Base-by-base conservation (phyloP, 2,888 invertebrate genomes). In the Caenorhabditis afra region DNA sequence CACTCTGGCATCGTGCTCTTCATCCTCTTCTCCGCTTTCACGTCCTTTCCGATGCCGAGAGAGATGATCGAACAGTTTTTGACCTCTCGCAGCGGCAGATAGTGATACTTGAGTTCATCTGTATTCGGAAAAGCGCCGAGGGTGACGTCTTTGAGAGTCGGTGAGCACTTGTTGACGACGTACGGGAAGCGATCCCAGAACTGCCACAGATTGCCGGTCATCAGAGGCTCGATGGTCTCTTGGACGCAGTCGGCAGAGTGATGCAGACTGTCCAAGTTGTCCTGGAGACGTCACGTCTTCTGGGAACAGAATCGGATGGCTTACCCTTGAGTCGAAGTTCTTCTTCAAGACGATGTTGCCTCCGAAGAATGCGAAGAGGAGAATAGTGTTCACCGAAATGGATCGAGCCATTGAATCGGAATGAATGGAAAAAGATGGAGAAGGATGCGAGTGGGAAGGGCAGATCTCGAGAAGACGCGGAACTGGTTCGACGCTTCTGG, bases 21-120 rank as follows among this genome's bases (percentile, higher is more conserved):
- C 84, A 84, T 84, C 10, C 47, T 41, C 66, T 71, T 77, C 53
- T 84, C 84, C 11, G 84, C 82, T 44, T 79, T 78, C 18, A 84
- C 82, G 66, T 84, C 84, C 49, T 82, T 84, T 35, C 84, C 84
- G 22, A 84, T 80, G 37, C 84, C 84, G 11, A 84, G 65, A 2
- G 84, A 84, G 14, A 84, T 55, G n/a, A 84, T 71, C 0, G 79
- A 71, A 39, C 83, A 84, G 16, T 73, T 66, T 12, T 55, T 49
- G 1, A 66, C 18, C 12, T 55, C 50, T 12, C 39, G 47, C 11
- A 75, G 45, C 4, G 83, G 83, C 58, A 82, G 66, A 41, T 73
- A 73, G 62, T 84, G 83, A 37, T 76, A 84, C 55, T 84, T 84
- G 23, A 73, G 53, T 64, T 84, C 83, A 37, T 84, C 83, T 0